Conservation (phyloP, 92 coral and sea anemone species). For the Parazoanthus darwini region DNA sequence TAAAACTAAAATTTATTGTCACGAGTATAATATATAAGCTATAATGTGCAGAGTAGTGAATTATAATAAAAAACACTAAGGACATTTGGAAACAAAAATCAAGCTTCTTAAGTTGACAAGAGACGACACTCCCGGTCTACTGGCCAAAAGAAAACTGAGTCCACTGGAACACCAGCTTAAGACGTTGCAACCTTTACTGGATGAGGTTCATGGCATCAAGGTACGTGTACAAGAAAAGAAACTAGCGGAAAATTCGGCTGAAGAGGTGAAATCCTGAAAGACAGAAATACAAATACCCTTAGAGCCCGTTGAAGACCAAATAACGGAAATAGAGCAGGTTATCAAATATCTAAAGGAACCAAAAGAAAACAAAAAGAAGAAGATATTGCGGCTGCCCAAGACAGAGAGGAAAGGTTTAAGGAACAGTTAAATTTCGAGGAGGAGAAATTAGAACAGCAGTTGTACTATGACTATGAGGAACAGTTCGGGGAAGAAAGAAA, state of each 20-base stretch:
- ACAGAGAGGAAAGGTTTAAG: conserved; percentile 13
- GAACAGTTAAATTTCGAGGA: conserved; percentile 42
- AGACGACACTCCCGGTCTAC: conserved; percentile 10
- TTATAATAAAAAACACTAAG: no score
- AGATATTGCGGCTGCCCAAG: neutral
- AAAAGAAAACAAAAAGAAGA: neutral
- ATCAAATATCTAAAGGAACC: neutral
- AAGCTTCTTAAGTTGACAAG: conserved; percentile 6
- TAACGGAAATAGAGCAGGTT: neutral
- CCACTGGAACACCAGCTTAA: conserved; percentile 26
- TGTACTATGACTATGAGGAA: conserved; percentile 33
- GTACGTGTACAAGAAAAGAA: conserved; percentile 40
- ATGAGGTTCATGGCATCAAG: conserved; percentile 37
- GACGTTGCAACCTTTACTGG: conserved; percentile 22
- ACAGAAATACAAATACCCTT: neutral
- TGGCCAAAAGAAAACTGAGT: conserved; percentile 22
- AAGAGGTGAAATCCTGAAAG: conserved; percentile 25
- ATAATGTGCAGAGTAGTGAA: no score
- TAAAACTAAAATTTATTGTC: no score
- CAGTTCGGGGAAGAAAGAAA: conserved; percentile 39
- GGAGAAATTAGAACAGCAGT: conserved; percentile 46
- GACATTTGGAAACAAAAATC: neutral
- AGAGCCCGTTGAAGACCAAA: neutral
- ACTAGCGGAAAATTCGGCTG: conserved; percentile 27
- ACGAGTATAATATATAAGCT: no score